These are phyloP conservation scores for Embidobia sp. DNA, from an alignment of 2,888 invertebrate species.

Conservation along the genomic window DNA sequence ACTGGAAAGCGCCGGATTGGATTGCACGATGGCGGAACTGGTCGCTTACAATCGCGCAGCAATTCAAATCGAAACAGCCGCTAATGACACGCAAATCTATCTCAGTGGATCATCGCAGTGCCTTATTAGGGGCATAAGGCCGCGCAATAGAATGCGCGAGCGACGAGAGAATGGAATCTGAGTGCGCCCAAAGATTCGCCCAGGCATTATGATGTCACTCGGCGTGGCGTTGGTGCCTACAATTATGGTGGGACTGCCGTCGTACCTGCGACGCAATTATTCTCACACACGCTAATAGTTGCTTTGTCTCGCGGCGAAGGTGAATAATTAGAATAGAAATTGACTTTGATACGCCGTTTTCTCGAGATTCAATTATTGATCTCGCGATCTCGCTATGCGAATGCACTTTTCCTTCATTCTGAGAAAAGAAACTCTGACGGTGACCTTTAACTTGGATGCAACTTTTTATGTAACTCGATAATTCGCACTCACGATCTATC, in stretches of 20 bases:
- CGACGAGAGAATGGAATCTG: constrained; percentile 60
- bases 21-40: constrained; percentile 41
- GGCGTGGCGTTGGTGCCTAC: constrained; percentile 58
- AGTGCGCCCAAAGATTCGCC: constrained; percentile 58
- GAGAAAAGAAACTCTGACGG: constrained; percentile 27
- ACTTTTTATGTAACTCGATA: background rate
- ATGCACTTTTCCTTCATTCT: constrained; percentile 19
- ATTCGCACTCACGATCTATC: no score
- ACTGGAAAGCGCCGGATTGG: constrained; percentile 11
- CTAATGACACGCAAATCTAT: constrained; percentile 72
- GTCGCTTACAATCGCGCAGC: constrained; percentile 50
- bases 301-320: constrained; percentile 52
- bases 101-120: constrained; percentile 69
- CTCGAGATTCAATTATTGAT: constrained; percentile 49
- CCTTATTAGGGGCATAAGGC: constrained; percentile 68
- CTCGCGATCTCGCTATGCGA: constrained; percentile 4
- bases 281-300: constrained; percentile 45
- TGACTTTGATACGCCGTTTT: constrained; percentile 46
- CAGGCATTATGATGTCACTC: constrained; percentile 69
- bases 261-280: constrained; percentile 51
- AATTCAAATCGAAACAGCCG: constrained; percentile 67
- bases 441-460: constrained; percentile 18
- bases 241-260: constrained; percentile 64
- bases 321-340: constrained; percentile 54
- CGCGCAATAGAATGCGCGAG: constrained; percentile 42